Conservation (phyloP, 2,888 invertebrate genomes). For the Homarus gammarus region DNA sequence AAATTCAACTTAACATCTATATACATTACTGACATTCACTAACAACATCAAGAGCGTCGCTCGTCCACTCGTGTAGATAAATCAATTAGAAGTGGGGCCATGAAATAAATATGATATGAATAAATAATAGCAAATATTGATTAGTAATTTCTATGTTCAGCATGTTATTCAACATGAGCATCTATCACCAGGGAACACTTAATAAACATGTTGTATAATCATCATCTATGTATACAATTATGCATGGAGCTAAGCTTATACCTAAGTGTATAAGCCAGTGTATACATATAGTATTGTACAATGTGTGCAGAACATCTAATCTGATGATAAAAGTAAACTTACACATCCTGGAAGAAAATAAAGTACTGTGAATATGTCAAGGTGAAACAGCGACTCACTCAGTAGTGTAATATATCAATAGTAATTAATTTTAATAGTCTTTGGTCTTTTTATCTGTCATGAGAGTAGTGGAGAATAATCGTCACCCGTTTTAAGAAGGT, state of each 20-base stretch:
- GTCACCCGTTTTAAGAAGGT: constrained; percentile 3
- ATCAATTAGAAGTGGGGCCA: neutral
- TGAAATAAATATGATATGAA: neutral
- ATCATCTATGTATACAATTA: too few relatives aligned
- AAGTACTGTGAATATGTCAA: neutral
- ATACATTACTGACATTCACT: neutral
- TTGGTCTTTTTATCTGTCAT: neutral
- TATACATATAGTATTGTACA: too few relatives aligned
- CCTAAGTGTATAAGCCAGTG: too few relatives aligned
- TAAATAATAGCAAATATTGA: neutral
- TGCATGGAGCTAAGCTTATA: too few relatives aligned
- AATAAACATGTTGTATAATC: too few relatives aligned
- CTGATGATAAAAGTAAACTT: neutral
- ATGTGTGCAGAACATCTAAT: too few relatives aligned
- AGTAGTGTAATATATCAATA: neutral
- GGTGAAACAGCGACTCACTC: neutral
- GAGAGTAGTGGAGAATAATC: neutral
- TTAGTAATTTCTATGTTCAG: neutral
- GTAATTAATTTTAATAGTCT: neutral
- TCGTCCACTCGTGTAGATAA: neutral
- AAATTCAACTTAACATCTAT: neutral
- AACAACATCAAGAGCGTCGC: neutral
- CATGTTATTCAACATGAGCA: neutral
- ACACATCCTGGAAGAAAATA: neutral
- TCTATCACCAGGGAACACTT: too few relatives aligned